Percentiles rank a stretch among this genome's conserved stretches.
These are phyloP conservation scores for Naso thynnoides DNA, from an alignment of 2,797 vertebrate species.

Conservation along the genomic window DNA sequence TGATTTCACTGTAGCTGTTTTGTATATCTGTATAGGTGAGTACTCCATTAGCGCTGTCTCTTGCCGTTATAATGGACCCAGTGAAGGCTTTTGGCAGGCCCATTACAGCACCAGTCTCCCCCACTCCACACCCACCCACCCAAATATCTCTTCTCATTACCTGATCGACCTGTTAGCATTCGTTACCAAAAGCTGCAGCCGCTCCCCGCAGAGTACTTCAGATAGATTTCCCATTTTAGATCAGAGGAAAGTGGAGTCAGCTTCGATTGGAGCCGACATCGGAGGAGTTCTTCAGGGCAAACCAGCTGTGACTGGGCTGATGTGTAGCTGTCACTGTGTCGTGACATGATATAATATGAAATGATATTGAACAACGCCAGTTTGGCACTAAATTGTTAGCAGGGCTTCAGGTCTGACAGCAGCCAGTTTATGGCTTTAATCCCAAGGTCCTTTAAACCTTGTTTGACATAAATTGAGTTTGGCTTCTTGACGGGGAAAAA, in stretches of 20 bases:
- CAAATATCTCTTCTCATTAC: conserved; percentile 84
- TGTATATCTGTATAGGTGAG: conserved; percentile 61
- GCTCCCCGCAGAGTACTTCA: conserved; percentile 77
- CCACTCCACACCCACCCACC: conserved; percentile 46
- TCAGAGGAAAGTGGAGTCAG: conserved; percentile 90
- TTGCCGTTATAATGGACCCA: conserved; percentile 64
- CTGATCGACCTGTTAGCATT: conserved; percentile 79
- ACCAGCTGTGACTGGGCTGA: conserved; percentile 97
- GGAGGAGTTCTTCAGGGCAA: conserved; percentile 97
- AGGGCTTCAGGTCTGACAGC: conserved; percentile 98
- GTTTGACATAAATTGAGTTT: conserved; percentile 99
- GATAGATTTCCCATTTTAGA: conserved; percentile 86
- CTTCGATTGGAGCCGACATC: conserved; percentile 93
- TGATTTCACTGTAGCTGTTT: conserved; percentile 57
- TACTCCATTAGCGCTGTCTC: conserved; percentile 74
- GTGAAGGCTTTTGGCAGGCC: conserved; percentile 78
- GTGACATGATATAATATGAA: conserved; percentile 99
- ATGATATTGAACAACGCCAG: conserved; percentile 98
- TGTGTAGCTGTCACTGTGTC: conserved; percentile 93
- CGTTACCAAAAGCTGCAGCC: conserved; percentile 76
- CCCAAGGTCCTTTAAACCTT: conserved; percentile 99
- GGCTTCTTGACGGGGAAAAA: conserved; percentile 90
- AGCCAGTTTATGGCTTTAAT: conserved; percentile 99
- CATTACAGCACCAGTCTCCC: conserved; percentile 64
- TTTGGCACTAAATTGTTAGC: conserved; percentile 99